Evolutionary conservation across 2,797 vertebrate species (phyloP).

Genomic region (Argya squamiceps): DNA sequence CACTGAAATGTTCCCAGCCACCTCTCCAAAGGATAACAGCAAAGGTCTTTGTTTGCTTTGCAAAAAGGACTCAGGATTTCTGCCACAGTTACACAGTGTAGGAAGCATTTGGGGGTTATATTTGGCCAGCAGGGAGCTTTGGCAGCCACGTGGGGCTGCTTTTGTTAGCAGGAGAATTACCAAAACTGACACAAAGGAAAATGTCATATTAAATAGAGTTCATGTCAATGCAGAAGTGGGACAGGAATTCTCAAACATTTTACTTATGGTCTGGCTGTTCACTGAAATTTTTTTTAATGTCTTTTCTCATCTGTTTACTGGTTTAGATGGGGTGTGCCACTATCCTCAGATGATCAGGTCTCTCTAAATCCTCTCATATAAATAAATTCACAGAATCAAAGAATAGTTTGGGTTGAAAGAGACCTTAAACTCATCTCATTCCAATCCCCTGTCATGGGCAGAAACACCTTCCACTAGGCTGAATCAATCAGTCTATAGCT

Average conservation of each 20-base stretch:
- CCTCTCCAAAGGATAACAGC: constrained; percentile 14
- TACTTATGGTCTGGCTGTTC: neutral
- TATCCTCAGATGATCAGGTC: neutral
- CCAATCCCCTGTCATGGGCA: neutral
- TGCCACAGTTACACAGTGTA: neutral
- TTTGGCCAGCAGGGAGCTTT: neutral
- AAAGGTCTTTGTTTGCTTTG: neutral
- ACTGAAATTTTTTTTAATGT: neutral
- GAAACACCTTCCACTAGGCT: neutral
- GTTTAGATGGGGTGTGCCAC: neutral
- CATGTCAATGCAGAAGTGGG: neutral
- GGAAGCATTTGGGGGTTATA: neutral
- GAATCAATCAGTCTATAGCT: neutral
- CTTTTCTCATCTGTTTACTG: neutral
- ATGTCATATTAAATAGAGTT: neutral
- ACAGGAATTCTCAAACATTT: neutral
- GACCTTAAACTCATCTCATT: neutral
- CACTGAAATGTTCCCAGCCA: neutral
- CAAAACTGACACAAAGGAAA: constrained; percentile 34
- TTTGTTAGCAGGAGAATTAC: neutral
- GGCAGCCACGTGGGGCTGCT: neutral
- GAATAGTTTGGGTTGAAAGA: neutral
- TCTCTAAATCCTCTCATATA: neutral
- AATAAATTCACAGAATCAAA: neutral
- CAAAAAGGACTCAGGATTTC: neutral